Conservation (phyloP, 2,888 invertebrate genomes). For the Antitype chi region DNA sequence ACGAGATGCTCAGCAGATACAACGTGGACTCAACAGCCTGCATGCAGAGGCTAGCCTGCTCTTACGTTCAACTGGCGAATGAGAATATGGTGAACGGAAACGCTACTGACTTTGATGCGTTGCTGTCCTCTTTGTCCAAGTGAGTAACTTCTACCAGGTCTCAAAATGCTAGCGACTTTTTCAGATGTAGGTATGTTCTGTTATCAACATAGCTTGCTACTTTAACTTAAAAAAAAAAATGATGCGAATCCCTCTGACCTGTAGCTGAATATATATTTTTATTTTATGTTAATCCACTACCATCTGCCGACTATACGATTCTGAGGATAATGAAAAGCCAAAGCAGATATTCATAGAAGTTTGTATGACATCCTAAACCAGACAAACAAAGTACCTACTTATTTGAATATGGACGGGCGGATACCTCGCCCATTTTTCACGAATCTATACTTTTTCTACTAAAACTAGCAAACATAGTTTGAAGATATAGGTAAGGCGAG, state of each 20-base stretch:
- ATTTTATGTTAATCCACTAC: neutral
- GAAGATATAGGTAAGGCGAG: neutral
- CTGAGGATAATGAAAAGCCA: neutral
- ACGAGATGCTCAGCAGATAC: slow-evolving; percentile 92
- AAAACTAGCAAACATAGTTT: neutral
- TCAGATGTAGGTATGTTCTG: neutral
- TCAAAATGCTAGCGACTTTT: neutral
- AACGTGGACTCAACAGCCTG: slow-evolving; percentile 94
- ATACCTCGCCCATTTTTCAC: neutral
- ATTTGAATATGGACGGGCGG: no score
- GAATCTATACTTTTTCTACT: neutral
- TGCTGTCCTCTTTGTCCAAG: slow-evolving; percentile 92
- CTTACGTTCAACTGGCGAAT: slow-evolving; percentile 93
- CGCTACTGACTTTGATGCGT: slow-evolving; percentile 91
- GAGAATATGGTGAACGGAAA: slow-evolving; percentile 92
- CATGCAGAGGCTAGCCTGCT: slow-evolving; percentile 93
- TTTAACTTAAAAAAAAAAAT: neutral
- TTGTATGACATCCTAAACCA: neutral
- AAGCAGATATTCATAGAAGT: neutral
- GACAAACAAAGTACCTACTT: neutral
- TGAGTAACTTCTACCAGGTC: slow-evolving; percentile 76
- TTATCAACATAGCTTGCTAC: neutral
- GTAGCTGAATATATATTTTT: neutral
- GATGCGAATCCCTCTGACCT: neutral
- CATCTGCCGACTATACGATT: neutral